These are phyloP conservation scores for Crotalus helleri DNA, from an alignment of 2,113 vertebrate genomes.

Conservation along the genomic window DNA sequence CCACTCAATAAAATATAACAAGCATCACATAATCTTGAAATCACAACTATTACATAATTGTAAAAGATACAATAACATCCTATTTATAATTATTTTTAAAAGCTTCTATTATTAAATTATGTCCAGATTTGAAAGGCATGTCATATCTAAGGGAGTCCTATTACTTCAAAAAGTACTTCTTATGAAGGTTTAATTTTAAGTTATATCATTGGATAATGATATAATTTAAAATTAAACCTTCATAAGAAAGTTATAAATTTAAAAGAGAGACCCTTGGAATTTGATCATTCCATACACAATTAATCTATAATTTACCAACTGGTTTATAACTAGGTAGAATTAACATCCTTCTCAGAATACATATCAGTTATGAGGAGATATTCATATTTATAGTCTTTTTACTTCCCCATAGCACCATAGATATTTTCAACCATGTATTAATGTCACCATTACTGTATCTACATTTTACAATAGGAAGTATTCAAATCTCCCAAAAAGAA, in stretches of 20 bases:
- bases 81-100: not conserved
- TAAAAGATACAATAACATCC: not conserved
- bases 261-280: not conserved
- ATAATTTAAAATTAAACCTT: not conserved
- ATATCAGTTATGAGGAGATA: not conserved
- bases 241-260: not conserved
- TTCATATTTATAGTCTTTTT: not conserved
- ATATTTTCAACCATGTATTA: not conserved
- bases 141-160: not conserved
- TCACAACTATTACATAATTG: not conserved
- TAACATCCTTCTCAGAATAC: not conserved
- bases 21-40: not conserved
- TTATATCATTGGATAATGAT: not conserved
- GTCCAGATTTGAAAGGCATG: too few relatives aligned
- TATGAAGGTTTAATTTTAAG: too few relatives aligned
- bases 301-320: not conserved
- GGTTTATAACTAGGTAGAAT: not conserved
- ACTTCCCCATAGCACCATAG: not conserved
- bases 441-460: not conserved
- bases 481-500: not conserved
- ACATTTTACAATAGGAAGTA: not conserved
- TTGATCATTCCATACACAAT: not conserved
- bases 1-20: not conserved
- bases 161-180: too few relatives aligned
- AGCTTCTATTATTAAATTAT: not conserved